Evolutionary conservation across 2,797 vertebrate genomes (phyloP), one percentile per base, ranked within the genome.

Genomic region (Scleropages formosus): DNA sequence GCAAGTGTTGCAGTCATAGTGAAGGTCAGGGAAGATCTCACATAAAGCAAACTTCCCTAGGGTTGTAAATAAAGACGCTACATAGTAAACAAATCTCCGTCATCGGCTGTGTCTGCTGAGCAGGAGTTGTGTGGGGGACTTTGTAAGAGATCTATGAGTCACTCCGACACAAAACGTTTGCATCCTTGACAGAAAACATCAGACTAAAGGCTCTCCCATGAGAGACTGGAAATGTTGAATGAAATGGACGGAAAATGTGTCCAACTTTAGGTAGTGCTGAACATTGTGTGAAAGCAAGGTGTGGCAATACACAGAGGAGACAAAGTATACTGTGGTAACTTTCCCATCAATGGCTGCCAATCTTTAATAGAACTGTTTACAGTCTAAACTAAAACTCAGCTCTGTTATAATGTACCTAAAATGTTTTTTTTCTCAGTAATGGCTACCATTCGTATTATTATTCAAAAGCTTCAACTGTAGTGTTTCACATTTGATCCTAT

Each of bases 81-180:
- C 7, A 10, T 2, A 53, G 53, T 18, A 56, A 56, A 56, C 56
- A 12, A 56, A 56, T 3, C 11, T 11, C 11, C 18, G 56, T 10
- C 11, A 12, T 56, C 11, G 56, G 10, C 12, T 18, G 9, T 56
- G 49, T 12, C 53, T 1, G 1, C 53, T 56, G 9, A 3, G 1
- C 6, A 39, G 31, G 31, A 39, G 39, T 39, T 2, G 31, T 39
- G 31, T 39, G 31, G 31, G 31, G n/a, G 31, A 39, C 6, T 31
- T 53, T 27, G 68, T n/a, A 70, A 16, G 27, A 70, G 15, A 53
- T 56, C 11, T 53, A 67, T 53, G 67, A 69, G 11, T 20, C 22
- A n/a, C 49, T 31, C 16, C 20, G 20, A 8, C 22, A 24, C 49
- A 53, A 31, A 70, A 70, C 68, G 31, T 24, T 12, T 11, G 22